Conservation (phyloP, 2,113 vertebrate species). For the Puma concolor region DNA sequence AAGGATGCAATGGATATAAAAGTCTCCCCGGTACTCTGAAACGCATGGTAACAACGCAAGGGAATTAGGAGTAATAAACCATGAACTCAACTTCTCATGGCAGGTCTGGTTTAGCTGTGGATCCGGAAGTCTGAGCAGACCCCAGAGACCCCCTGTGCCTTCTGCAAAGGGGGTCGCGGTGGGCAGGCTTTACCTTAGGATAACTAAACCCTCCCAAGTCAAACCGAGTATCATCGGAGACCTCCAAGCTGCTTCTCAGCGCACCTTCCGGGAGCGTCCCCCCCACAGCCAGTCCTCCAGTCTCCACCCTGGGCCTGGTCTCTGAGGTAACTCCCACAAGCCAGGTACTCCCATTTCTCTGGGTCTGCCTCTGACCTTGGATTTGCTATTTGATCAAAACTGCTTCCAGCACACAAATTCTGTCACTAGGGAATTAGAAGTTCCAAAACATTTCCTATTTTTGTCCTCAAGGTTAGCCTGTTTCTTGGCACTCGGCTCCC, state of each 20-base stretch:
- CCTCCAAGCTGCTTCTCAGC: neutral
- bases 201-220: neutral
- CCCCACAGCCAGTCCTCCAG: neutral
- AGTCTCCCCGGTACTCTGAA: neutral
- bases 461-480: conserved; percentile 15
- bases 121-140: neutral
- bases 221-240: neutral
- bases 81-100: neutral
- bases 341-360: neutral
- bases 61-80: neutral
- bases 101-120: neutral
- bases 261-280: neutral
- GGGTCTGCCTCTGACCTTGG: neutral
- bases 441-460: conserved; percentile 46
- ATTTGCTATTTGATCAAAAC: neutral
- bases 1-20: neutral
- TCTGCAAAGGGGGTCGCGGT: rapidly evolving
- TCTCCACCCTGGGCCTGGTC: neutral
- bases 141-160: neutral
- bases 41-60: neutral
- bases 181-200: neutral
- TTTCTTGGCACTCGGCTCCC: neutral
- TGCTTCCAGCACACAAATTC: neutral
- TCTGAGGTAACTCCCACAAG: neutral
- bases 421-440: neutral